phyloP scores from a whole-genome alignment of 2,113 vertebrate species.

The Tricholaema leucomelas region DNA sequence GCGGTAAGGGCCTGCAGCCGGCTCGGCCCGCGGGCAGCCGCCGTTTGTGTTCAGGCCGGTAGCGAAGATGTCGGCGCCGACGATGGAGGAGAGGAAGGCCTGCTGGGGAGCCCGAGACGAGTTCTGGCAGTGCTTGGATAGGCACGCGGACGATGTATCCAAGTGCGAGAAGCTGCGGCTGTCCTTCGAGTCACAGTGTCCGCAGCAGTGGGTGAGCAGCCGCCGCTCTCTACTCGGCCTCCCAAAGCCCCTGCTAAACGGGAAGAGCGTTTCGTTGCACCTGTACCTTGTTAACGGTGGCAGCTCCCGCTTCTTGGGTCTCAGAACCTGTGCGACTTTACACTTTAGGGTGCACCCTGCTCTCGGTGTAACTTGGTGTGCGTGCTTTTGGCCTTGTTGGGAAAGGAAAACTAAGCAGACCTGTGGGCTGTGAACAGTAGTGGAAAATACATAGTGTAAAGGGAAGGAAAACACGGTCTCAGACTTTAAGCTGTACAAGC shows the following conservation, averaged over 20 bases:
- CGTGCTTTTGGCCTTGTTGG: rapidly evolving
- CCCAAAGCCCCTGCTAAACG: rapidly evolving
- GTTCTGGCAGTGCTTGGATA: conserved; percentile 90
- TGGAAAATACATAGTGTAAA: rapidly evolving
- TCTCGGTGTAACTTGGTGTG: rapidly evolving
- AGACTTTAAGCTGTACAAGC: rapidly evolving
- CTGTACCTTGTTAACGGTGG: rapidly evolving
- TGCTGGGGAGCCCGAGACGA: conserved; percentile 89
- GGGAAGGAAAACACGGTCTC: rapidly evolving
- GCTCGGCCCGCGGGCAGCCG: too few species aligned
- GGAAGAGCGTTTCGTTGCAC: rapidly evolving
- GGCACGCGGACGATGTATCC: conserved; percentile 64
- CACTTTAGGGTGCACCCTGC: rapidly evolving
- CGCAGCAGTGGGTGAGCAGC: conserved; percentile 88
- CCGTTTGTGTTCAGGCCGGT: not conserved
- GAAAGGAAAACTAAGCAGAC: rapidly evolving
- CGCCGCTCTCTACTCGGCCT: not conserved
- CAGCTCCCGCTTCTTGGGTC: rapidly evolving
- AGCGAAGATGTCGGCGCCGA: conserved; percentile 83
- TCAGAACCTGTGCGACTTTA: rapidly evolving
- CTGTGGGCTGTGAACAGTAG: rapidly evolving
- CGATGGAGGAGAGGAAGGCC: conserved; percentile 79
- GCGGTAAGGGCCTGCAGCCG: not conserved
- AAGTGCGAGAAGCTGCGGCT: conserved; percentile 77
- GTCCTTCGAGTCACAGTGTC: conserved; percentile 84